Conservation (phyloP, 2,888 invertebrate species). For the Silvanus unidentatus region DNA sequence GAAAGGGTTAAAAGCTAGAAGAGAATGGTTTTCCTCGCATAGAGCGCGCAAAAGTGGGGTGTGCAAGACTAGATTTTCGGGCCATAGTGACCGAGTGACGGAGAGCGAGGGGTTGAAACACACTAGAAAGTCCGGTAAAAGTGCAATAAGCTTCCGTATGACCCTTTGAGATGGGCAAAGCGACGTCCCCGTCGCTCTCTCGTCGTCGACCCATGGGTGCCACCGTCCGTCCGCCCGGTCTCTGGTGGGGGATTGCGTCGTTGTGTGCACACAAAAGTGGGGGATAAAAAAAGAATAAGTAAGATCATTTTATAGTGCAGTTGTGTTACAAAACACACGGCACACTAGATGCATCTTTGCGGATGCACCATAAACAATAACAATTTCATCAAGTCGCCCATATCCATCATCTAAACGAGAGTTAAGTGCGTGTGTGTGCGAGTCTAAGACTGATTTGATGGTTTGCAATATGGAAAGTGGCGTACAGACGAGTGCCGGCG, state of each 20-base stretch:
- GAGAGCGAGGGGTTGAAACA: no score
- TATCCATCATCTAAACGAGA: no score
- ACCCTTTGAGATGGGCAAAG: constrained; percentile 11
- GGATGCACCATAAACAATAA: constrained; percentile 14
- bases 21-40: no score
- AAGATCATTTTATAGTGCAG: constrained; percentile 35
- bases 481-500: no score
- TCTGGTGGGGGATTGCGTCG: constrained; percentile 23
- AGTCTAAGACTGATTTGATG: no score
- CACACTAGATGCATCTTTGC: constrained; percentile 32
- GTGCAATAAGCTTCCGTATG: constrained; percentile 12
- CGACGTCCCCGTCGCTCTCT: constrained; percentile 9
- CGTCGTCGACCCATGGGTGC: neutral
- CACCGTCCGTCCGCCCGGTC: constrained; percentile 4
- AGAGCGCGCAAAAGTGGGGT: no score
- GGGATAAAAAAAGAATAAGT: constrained; percentile 42
- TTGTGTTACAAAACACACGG: constrained; percentile 27
- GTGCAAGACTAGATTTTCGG: no score
- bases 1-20: neutral
- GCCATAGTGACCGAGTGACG: no score
- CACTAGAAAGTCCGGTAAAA: no score
- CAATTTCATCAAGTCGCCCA: no score
- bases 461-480: neutral
- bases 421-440: no score
- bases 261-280: constrained; percentile 21